Evolutionary conservation across 2,797 vertebrate species (phyloP), one percentile per base, ranked within the genome.

Genomic region (Cossypha heuglini): DNA sequence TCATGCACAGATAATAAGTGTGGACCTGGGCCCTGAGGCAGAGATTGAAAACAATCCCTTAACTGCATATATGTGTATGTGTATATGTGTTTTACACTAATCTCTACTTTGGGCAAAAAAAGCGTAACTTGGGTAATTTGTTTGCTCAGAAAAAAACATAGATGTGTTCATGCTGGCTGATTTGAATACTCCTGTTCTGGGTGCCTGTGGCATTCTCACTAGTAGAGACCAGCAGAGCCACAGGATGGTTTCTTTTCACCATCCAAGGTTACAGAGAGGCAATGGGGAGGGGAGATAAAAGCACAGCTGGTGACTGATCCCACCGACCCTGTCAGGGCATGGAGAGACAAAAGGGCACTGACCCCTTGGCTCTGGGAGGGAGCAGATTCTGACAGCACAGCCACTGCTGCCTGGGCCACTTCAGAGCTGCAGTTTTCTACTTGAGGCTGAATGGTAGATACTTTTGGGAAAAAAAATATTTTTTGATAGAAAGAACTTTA

Each of bases 41-140:
- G 74, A 90, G 46, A 81, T 3, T 72, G 69, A 55, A 87, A 82
- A 86, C 71, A 88, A 51, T 31, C 37, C 18, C 24, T 88, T 88
- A 76, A 76, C 43, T 2, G 3, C 28, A 62, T 19, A 22, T 3
- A 8, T 18, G 11, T 26, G 5, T 17, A 13, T 64, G n/a, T 25
- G 11, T 42, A 16, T 54, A 11, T 75, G 49, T 86, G 42, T 85
- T 91, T 85, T 40, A 85, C 31, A 48, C 33, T 79, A 49, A 94
- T 78, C 66, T 69, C 69, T 25, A n/a, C 46, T 87, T 33, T 61
- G 51, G 66, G 59, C 12, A 42, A 76, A 76, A 76, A 86, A 89
- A 72, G 9, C 40, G 0, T 58, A 81, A 45, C 51, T 13, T 25
- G 16, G 69, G 16, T n/a, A 31, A 78, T 63, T 69, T 52, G 19